These are phyloP conservation scores for Barnardius zonarius DNA, from an alignment of 2,113 vertebrate species.

Conservation along the genomic window DNA sequence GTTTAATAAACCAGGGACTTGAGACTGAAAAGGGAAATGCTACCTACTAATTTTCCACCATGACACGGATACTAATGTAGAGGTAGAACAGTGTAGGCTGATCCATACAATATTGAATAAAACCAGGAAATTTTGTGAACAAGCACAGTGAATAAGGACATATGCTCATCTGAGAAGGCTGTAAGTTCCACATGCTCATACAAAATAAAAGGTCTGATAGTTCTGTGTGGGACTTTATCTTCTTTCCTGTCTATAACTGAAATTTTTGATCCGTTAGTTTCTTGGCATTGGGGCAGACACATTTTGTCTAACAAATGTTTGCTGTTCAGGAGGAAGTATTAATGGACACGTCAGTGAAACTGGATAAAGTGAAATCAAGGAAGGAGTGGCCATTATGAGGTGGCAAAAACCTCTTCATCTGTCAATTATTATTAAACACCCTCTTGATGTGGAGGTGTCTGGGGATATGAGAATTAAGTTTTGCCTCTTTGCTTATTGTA, in stretches of 20 bases:
- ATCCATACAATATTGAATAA: background rate
- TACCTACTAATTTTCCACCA: background rate
- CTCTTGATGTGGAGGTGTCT: background rate
- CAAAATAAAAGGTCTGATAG: background rate
- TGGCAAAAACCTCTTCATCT: background rate
- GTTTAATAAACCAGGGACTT: background rate
- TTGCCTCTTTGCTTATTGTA: background rate
- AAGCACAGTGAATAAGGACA: background rate
- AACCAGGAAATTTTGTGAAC: background rate
- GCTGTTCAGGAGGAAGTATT: background rate
- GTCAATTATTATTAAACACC: background rate
- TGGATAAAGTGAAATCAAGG: background rate
- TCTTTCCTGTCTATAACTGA: background rate
- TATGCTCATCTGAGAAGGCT: background rate
- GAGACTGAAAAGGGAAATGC: background rate
- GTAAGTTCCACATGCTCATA: rapidly evolving
- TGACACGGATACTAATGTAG: no score
- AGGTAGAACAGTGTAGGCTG: background rate
- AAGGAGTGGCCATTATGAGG: background rate
- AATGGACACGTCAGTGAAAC: background rate
- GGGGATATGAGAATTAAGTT: background rate
- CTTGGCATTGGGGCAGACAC: background rate
- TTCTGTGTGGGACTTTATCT: background rate
- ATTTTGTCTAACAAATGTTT: background rate
- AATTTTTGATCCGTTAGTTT: background rate